A percentile compares a stretch with the other conserved stretches of the same genome.
Conservation (phyloP, 64 coral and sea anemone species). For the Montipora foliosa region DNA sequence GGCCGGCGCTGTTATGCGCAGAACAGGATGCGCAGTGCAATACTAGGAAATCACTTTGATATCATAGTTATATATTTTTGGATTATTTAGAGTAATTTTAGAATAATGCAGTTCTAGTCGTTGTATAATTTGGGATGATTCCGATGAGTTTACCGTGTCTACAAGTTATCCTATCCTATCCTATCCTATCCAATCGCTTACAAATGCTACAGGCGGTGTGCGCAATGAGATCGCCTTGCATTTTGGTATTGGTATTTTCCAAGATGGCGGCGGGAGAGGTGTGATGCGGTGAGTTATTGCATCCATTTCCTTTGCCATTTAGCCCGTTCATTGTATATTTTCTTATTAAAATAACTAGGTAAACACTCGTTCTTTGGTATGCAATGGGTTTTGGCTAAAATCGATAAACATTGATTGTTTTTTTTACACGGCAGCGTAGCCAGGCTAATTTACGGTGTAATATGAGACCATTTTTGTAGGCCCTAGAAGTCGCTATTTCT, state of each 20-base stretch:
- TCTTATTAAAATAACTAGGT: neutral
- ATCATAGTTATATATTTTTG: no score
- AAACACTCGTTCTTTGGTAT: no score
- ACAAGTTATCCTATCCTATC: no score
- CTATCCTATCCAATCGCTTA: no score
- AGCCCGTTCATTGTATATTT: neutral
- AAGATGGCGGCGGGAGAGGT: constrained; percentile 7
- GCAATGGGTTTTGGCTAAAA: neutral
- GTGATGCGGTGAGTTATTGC: neutral
- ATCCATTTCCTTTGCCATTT: neutral
- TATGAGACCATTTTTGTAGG: neutral
- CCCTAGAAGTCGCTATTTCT: neutral
- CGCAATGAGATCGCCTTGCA: constrained; percentile 36
- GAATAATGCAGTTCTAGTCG: no score
- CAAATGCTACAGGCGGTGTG: constrained; percentile 16
- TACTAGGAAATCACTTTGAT: no score
- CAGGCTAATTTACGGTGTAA: neutral
- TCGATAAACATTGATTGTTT: neutral
- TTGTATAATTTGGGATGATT: no score
- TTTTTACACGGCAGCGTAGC: neutral
- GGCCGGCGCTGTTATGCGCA: no score
- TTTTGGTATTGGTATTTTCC: neutral
- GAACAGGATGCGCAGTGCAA: no score
- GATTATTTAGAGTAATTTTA: no score
- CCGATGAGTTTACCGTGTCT: no score